Evolutionary conservation across 1,140 invertebrate genomes (phyloP).

Genomic region (Caenorhabditis inopinata): DNA sequence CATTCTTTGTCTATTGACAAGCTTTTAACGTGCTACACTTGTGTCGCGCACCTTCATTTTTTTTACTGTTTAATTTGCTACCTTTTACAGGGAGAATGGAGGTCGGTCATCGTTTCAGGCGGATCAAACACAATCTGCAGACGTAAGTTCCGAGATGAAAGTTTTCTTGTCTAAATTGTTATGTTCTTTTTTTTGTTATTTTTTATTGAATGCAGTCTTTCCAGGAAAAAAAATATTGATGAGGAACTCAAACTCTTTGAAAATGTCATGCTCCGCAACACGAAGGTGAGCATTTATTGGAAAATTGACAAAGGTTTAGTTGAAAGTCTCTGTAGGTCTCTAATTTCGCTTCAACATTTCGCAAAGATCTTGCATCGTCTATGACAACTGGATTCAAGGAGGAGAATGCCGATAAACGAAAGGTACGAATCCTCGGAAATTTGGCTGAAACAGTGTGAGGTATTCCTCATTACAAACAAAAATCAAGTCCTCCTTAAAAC

Average conservation of each 20-base stretch:
- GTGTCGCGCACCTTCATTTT: not conserved
- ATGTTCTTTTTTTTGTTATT: not conserved
- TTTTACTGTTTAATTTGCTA: conserved; percentile 32
- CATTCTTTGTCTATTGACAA: conserved; percentile 5
- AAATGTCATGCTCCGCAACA: not conserved
- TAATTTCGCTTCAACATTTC: conserved; percentile 8
- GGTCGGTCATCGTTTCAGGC: conserved; percentile 31
- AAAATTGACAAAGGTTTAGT: not conserved
- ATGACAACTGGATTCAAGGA: conserved; percentile 42
- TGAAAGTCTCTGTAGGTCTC: not conserved
- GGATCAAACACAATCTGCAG: conserved; percentile 33
- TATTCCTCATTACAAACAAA: no score
- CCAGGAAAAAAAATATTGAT: conserved; percentile 30
- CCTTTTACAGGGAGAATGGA: conserved; percentile 22
- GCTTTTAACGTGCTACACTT: conserved; percentile 27
- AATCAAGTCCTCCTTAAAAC: no score
- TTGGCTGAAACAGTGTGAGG: no score
- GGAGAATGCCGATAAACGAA: conserved; percentile 44
- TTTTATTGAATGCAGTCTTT: not conserved
- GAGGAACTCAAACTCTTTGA: conserved; percentile 21
- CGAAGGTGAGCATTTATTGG: not conserved
- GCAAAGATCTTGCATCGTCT: conserved; percentile 30
- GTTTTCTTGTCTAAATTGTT: no score
- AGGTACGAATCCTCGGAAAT: not conserved
- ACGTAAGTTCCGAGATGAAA: not conserved